phyloP scores from a whole-genome alignment of 2,797 vertebrate species.

The Sardinella longiceps region DNA sequence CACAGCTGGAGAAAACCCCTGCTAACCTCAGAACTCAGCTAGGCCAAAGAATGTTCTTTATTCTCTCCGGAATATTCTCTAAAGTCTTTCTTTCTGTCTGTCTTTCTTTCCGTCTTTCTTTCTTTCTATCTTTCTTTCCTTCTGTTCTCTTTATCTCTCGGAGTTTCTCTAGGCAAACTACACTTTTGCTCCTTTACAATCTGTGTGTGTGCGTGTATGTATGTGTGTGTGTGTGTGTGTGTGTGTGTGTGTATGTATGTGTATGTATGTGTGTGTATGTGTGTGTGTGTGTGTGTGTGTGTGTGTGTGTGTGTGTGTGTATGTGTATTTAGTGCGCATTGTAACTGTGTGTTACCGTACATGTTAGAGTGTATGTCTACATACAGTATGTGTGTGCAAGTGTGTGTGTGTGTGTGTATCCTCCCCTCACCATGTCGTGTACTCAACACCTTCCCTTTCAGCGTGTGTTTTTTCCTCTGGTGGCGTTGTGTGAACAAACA shows the following conservation, averaged over 20 bases:
- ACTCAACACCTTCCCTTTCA: background rate
- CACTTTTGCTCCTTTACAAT: background rate
- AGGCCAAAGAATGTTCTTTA: background rate
- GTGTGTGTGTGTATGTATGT: background rate
- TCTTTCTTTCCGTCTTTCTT: slow-evolving; percentile 26
- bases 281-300: background rate
- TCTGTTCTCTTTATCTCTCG: background rate
- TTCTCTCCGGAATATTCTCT: background rate
- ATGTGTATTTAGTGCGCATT: too few relatives aligned
- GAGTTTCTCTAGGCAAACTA: background rate
- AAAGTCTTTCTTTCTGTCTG: slow-evolving; percentile 19
- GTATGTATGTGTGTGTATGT: background rate
- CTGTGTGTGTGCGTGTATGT: background rate
- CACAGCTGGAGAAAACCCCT: background rate
- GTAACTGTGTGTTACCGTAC: too few relatives aligned
- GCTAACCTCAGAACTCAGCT: background rate
- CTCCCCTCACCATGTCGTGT: background rate
- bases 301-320: background rate
- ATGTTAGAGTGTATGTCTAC: background rate
- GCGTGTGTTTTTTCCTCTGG: slow-evolving; percentile 9
- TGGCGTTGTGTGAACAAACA: slow-evolving; percentile 19
- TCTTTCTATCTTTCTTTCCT: background rate
- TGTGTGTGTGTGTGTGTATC: slow-evolving; percentile 6
- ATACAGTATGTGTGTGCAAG: background rate
- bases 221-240: slow-evolving; percentile 1